These are phyloP conservation scores for Rhagophthalmus giganteus DNA, from an alignment of 2,888 invertebrate species.

Conservation along the genomic window DNA sequence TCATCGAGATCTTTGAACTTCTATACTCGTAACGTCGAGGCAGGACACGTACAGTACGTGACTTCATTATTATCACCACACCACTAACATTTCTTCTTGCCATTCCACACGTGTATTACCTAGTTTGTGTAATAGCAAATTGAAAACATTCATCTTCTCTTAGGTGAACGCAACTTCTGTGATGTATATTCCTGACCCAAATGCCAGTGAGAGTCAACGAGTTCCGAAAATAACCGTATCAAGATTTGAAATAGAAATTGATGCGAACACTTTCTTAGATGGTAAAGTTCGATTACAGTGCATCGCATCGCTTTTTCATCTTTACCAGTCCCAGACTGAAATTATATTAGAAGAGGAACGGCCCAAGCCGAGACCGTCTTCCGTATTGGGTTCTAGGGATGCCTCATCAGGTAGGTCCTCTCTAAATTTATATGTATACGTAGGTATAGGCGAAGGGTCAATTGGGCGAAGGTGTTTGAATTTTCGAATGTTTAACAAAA, in stretches of 20 bases:
- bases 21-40: slow-evolving; percentile 24
- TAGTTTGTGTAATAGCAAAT: slow-evolving; percentile 31
- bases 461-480: too few species aligned
- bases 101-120: slow-evolving; percentile 25
- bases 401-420: slow-evolving; percentile 33
- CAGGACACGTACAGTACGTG: slow-evolving; percentile 32
- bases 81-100: slow-evolving; percentile 27
- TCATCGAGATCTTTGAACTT: slow-evolving; percentile 31
- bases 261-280: slow-evolving; percentile 65
- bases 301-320: slow-evolving; percentile 68
- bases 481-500: too few species aligned
- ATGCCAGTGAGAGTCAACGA: slow-evolving; percentile 36
- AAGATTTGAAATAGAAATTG: slow-evolving; percentile 65
- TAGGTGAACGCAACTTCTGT: slow-evolving; percentile 45
- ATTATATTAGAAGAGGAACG: slow-evolving; percentile 72
- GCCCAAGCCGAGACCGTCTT: slow-evolving; percentile 73
- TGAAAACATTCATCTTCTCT: slow-evolving; percentile 36
- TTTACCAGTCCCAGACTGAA: slow-evolving; percentile 66
- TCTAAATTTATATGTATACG: neutral
- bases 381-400: slow-evolving; percentile 66
- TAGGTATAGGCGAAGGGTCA: neutral
- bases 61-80: slow-evolving; percentile 37
- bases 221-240: slow-evolving; percentile 44
- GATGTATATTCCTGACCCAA: slow-evolving; percentile 39
- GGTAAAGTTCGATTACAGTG: slow-evolving; percentile 69